Evolutionary conservation across 2,888 invertebrate genomes (phyloP), one percentile per base, ranked within the genome.

Genomic region (Drosophila rellima): DNA sequence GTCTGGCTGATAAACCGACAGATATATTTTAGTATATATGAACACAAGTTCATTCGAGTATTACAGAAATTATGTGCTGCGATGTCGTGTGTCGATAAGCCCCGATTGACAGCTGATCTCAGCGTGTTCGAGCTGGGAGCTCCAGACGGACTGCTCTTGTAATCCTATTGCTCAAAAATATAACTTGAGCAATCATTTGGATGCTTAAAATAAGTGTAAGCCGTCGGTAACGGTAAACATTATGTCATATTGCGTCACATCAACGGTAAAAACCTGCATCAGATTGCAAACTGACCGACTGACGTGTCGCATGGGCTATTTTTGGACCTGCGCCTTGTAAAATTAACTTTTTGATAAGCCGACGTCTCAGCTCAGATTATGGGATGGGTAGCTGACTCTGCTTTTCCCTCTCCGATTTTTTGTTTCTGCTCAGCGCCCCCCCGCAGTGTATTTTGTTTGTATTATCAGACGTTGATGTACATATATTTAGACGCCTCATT

Each of bases 401-500:
- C 15, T 26, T 17, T 18, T 29, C 5, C 15, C 23, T 17, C 52
- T 39, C 15, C 13, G 37, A 8, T 13, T 55, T 55, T 54, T 62
- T 18, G n/a, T 45, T n/a, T 31, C 29, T 26, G n/a, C 29, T 59
- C 59, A 20, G 11, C 17, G 33, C 60, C 65, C 72, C 76, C 76
- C 61, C 61, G 44, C 72, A 62, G 54, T 55, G 70, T 45, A 64
- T 72, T 72, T 55, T 57, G 68, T 62, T 64, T 75, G 61, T 61
- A 71, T 87, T 82, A 83, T 86, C 84, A 68, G 85, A 45, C 57
- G 56, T 35, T 76, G 79, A 68, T 81, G 75, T 33, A 33, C 80
- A 72, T 75, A 54, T 55, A 68, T 64, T 64, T 45, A 62, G 70
- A 26, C 73, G 61, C 40, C 50, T 42, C 57, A 75, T 82, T 59